Conservation (phyloP, 2,888 invertebrate genomes). For the Folsomia manolachei region DNA sequence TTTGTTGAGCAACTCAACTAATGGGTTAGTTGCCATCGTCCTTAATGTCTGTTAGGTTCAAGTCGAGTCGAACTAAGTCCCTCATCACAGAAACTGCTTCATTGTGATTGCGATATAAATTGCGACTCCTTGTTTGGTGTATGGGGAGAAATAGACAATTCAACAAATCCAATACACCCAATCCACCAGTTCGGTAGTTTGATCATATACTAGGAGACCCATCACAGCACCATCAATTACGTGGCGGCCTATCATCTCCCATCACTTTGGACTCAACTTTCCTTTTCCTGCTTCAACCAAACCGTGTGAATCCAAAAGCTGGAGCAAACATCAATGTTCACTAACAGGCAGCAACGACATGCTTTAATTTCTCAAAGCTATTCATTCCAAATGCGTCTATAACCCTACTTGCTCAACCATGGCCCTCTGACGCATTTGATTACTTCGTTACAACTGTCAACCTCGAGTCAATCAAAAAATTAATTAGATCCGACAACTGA, state of each 20-base stretch:
- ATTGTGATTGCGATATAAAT: neutral
- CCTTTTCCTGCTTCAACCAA: neutral
- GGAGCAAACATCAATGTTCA: neutral
- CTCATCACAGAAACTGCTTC: neutral
- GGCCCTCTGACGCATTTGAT: neutral
- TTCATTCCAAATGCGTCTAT: neutral
- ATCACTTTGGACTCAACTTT: neutral
- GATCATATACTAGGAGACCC: too few relatives aligned
- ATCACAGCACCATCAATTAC: neutral
- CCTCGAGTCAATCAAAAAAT: neutral
- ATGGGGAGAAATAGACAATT: too few relatives aligned
- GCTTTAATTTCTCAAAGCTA: neutral
- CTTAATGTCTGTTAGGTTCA: neutral
- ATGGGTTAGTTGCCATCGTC: neutral
- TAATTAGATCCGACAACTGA: neutral
- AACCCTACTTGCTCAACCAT: neutral
- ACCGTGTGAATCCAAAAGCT: neutral
- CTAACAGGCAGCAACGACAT: neutral
- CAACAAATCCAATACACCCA: neutral
- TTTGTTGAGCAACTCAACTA: constrained; percentile 4
- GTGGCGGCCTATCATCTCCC: neutral
- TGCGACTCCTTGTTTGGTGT: too few relatives aligned
- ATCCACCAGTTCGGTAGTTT: too few relatives aligned
- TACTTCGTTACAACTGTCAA: neutral
- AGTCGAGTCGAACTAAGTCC: neutral